phyloP scores from a whole-genome alignment of 2,888 invertebrate species.

The Cremastinae sp. region DNA sequence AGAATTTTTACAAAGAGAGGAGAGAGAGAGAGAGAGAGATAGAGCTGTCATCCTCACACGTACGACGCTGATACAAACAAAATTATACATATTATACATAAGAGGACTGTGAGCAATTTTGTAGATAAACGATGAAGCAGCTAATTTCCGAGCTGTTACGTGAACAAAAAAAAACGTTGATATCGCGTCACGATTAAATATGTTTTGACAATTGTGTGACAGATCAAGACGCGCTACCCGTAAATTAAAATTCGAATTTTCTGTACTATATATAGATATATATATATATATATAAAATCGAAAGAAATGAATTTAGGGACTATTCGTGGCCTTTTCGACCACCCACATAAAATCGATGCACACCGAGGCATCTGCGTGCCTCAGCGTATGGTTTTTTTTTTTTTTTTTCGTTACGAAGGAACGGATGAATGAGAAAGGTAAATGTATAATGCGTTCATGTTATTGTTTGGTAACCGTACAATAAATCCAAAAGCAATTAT shows the following conservation, averaged over 20 bases:
- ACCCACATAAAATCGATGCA: slow-evolving; percentile 20
- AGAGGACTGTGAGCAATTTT: slow-evolving; percentile 21
- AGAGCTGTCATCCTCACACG: neutral
- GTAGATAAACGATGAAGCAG: slow-evolving; percentile 35
- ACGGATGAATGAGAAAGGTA: slow-evolving; percentile 27
- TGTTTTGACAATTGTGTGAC: slow-evolving; percentile 6
- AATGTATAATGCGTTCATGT: slow-evolving; percentile 26
- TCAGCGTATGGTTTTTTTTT: too few relatives aligned
- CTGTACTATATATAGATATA: slow-evolving; percentile 46
- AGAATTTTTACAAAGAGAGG: slow-evolving; percentile 38
- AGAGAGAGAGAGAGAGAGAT: neutral
- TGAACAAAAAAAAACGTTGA: slow-evolving; percentile 12
- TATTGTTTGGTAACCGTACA: slow-evolving; percentile 55
- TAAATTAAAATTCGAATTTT: slow-evolving; percentile 34
- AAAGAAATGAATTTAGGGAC: slow-evolving; percentile 20
- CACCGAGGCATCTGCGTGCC: slow-evolving; percentile 10
- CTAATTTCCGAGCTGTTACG: slow-evolving; percentile 28
- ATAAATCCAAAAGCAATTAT: slow-evolving; percentile 56
- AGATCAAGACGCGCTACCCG: slow-evolving; percentile 12
- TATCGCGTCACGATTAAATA: slow-evolving; percentile 25
- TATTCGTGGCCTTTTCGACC: slow-evolving; percentile 48
- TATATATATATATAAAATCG: slow-evolving; percentile 19
- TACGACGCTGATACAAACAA: slow-evolving; percentile 6
- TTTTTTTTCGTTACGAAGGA: slow-evolving; percentile 20
- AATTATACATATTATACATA: slow-evolving; percentile 7